Base-by-base conservation (phyloP, 1,140 invertebrate species). In the Oncopodura yosiiana region DNA sequence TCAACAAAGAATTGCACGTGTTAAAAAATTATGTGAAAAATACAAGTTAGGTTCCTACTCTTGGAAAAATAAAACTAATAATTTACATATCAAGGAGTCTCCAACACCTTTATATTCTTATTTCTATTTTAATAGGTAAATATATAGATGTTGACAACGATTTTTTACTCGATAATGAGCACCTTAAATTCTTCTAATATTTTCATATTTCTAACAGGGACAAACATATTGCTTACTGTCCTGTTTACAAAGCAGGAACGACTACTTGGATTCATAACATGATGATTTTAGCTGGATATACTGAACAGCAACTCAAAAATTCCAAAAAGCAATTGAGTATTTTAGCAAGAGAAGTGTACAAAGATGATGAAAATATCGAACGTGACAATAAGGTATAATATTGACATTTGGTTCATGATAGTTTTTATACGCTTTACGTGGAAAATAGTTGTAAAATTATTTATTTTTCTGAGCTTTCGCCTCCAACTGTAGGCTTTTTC, bases 171-270 rank as follows among this genome's bases (percentile, higher is more conserved):
- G n/a, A n/a, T n/a, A n/a, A n/a, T n/a, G n/a, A n/a, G n/a, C n/a
- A n/a, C n/a, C n/a, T n/a, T n/a, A n/a, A n/a, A n/a, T n/a, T n/a
- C n/a, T n/a, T n/a, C n/a, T n/a, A n/a, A n/a, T n/a, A n/a, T n/a
- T n/a, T n/a, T n/a, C n/a, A n/a, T n/a, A n/a, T n/a, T n/a, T 32
- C 16, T 49, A 27, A 16, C 42, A 59, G 57, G 8, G 24, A 48
- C 2, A 29, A 50, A 49, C 64, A 68, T 26, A 51, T 78, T 39
- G 71, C 72, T 1, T 79, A 74, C 73, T 78, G 77, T 57, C 77
- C 77, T 11, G 67, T 78, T 38, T 78, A 75, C 55, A 78, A 79
- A 68, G 72, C 74, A 14, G 77, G 70, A 12, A 75, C 73, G 53
- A 71, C 76, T 12, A 69, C 69, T 1, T 77, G 74, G 75, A 71